Evolutionary conservation across 2,797 vertebrate species (phyloP).

Genomic region (Cyprinella venusta): DNA sequence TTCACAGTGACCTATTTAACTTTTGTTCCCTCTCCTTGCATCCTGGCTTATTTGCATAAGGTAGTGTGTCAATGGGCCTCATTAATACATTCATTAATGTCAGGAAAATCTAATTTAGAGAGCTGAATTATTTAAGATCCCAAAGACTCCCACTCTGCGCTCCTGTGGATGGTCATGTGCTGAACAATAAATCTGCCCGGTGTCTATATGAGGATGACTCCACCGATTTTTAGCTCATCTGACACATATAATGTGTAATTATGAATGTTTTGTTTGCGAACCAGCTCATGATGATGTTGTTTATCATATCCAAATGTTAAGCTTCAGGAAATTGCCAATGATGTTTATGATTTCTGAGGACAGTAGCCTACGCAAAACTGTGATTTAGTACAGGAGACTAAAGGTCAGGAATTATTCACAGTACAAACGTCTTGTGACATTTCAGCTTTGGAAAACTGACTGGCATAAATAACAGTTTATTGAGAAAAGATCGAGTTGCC

Average conservation of each 20-base stretch:
- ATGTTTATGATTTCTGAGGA: slow-evolving; percentile 38
- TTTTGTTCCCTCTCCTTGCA: slow-evolving; percentile 54
- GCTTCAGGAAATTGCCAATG: slow-evolving; percentile 38
- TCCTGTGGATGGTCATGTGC: slow-evolving; percentile 24
- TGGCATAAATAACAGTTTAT: slow-evolving; percentile 38
- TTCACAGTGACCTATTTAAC: slow-evolving; percentile 65
- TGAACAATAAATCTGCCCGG: slow-evolving; percentile 9
- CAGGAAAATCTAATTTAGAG: slow-evolving; percentile 67
- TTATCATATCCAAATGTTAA: slow-evolving; percentile 52
- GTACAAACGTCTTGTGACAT: slow-evolving; percentile 45
- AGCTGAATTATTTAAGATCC: slow-evolving; percentile 67
- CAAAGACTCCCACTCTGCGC: slow-evolving; percentile 59
- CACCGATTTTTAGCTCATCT: slow-evolving; percentile 24
- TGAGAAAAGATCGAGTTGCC: slow-evolving; percentile 21
- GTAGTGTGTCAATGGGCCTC: slow-evolving; percentile 66
- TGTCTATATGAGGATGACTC: background rate
- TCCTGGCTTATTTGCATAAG: slow-evolving; percentile 64
- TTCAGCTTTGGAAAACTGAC: slow-evolving; percentile 36
- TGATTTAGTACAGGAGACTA: slow-evolving; percentile 44
- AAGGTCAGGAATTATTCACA: slow-evolving; percentile 56
- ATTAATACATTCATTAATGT: slow-evolving; percentile 71
- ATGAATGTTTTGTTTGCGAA: slow-evolving; percentile 13
- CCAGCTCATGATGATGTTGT: slow-evolving; percentile 36
- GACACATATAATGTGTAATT: slow-evolving; percentile 23
- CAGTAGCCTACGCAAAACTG: slow-evolving; percentile 25